These are phyloP conservation scores for Drosophila kuntzei DNA, from an alignment of 2,888 invertebrate genomes.

Conservation along the genomic window DNA sequence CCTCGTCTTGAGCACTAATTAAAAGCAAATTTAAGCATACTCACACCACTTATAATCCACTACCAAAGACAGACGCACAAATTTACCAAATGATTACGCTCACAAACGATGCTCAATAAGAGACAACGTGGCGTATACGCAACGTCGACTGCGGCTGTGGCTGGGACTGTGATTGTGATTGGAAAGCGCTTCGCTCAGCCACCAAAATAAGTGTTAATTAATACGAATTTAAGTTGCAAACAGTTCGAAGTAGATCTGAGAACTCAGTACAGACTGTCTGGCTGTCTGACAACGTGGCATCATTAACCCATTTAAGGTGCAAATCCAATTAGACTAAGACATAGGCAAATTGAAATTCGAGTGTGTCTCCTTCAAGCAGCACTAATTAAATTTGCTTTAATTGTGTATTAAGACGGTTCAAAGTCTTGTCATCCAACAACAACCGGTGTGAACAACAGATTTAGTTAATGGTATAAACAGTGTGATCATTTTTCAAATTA, in stretches of 20 bases:
- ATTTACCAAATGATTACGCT: conserved; percentile 67
- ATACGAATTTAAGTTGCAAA: conserved; percentile 68
- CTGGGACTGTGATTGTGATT: conserved; percentile 37
- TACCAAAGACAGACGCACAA: conserved; percentile 39
- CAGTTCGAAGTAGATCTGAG: conserved; percentile 47
- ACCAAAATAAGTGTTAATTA: conserved; percentile 71
- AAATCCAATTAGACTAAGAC: conserved; percentile 67
- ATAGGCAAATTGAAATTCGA: conserved; percentile 48
- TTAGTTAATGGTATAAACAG: too few species aligned
- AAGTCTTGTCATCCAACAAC: too few species aligned
- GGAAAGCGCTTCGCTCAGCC: conserved; percentile 49
- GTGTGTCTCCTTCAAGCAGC: conserved; percentile 17
- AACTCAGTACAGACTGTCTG: not conserved
- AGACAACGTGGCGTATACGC: conserved; percentile 46
- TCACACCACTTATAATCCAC: conserved; percentile 23
- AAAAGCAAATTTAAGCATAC: conserved; percentile 72
- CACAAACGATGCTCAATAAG: conserved; percentile 39
- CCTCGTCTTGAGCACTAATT: conserved; percentile 60
- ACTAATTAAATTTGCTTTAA: conserved; percentile 53
- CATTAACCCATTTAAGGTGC: conserved; percentile 70
- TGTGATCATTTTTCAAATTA: too few species aligned
- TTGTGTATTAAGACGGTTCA: conserved; percentile 22
- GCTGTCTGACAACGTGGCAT: conserved; percentile 42
- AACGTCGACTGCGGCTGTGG: conserved; percentile 14
- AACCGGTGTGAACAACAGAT: too few species aligned